Evolutionary conservation across 30 jellyfish, hydroid and myxozoan species (phyloP).

Genomic region (Morbakka virulenta): DNA sequence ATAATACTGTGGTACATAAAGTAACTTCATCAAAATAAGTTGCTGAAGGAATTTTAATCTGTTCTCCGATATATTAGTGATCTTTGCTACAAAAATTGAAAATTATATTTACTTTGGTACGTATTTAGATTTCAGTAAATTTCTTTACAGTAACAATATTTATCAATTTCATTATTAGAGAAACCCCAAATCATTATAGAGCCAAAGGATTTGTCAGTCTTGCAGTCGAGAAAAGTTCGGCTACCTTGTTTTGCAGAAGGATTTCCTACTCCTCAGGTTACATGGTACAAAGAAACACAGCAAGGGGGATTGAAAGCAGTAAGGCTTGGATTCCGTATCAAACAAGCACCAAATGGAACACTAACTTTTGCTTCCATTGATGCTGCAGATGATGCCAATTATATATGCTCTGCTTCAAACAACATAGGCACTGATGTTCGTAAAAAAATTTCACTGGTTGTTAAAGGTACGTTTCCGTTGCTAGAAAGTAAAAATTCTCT

Average conservation of each 20-base stretch:
- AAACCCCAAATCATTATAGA: slow-evolving; percentile 16
- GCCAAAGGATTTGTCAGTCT: slow-evolving; percentile 64
- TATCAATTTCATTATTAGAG: slow-evolving; percentile 6
- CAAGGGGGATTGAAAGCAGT: too few relatives aligned
- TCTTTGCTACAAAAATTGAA: too few relatives aligned
- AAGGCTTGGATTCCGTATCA: slow-evolving; percentile 32
- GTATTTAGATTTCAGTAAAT: too few relatives aligned
- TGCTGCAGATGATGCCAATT: slow-evolving; percentile 73
- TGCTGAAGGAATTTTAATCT: too few relatives aligned
- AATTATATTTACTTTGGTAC: too few relatives aligned
- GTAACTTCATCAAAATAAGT: too few relatives aligned
- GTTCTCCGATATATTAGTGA: too few relatives aligned
- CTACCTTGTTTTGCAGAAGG: slow-evolving; percentile 76
- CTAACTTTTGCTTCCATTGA: slow-evolving; percentile 35
- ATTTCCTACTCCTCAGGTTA: slow-evolving; percentile 87
- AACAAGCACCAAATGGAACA: slow-evolving; percentile 74
- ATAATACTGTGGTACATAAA: too few relatives aligned
- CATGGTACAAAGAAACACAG: slow-evolving; percentile 64
- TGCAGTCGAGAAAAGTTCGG: slow-evolving; percentile 40
- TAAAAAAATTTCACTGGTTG: slow-evolving; percentile 37
- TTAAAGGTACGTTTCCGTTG: slow-evolving; percentile 49
- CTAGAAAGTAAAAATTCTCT: too few relatives aligned
- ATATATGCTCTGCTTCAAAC: slow-evolving; percentile 77
- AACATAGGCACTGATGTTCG: slow-evolving; percentile 53
- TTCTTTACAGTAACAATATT: too few relatives aligned